These are phyloP conservation scores for Drymonia ruficornis DNA, from an alignment of 2,888 invertebrate species.

Conservation along the genomic window DNA sequence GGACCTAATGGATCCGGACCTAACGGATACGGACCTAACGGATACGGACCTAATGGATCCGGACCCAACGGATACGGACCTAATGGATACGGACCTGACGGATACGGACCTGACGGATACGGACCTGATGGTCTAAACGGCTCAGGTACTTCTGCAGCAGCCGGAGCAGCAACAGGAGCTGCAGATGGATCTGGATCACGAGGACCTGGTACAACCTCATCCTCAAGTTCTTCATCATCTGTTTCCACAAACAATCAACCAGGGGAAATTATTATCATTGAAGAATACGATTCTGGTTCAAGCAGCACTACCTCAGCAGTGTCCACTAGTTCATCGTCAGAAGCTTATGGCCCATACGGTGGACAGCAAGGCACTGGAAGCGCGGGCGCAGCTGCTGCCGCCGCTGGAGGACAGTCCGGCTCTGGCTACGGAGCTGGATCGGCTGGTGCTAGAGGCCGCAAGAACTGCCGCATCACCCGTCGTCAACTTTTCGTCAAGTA, in stretches of 20 bases:
- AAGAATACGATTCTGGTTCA: neutral
- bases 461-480: slow-evolving; percentile 58
- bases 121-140: slow-evolving; percentile 2
- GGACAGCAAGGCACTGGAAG: neutral
- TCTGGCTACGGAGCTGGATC: slow-evolving; percentile 12
- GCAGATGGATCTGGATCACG: slow-evolving; percentile 9
- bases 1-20: neutral
- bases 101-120: slow-evolving; percentile 2
- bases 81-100: slow-evolving; percentile 3
- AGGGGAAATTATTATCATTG: neutral
- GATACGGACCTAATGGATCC: too few species aligned
- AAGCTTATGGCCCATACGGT: neutral
- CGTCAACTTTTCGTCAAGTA: slow-evolving; percentile 58
- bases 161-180: slow-evolving; percentile 3
- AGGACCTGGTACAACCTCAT: too few species aligned
- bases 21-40: neutral
- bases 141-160: neutral
- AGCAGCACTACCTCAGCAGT: neutral
- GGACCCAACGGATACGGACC: too few species aligned
- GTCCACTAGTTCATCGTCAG: slow-evolving; percentile 2
- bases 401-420: slow-evolving; percentile 1
- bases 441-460: slow-evolving; percentile 45
- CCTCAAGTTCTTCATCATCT: neutral
- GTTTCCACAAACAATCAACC: neutral
- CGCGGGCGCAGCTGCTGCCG: slow-evolving; percentile 9